A percentile compares a stretch with the other conserved stretches of the same genome.
Evolutionary conservation across 2,888 invertebrate species (phyloP).

Genomic region (Merodon equestris): DNA sequence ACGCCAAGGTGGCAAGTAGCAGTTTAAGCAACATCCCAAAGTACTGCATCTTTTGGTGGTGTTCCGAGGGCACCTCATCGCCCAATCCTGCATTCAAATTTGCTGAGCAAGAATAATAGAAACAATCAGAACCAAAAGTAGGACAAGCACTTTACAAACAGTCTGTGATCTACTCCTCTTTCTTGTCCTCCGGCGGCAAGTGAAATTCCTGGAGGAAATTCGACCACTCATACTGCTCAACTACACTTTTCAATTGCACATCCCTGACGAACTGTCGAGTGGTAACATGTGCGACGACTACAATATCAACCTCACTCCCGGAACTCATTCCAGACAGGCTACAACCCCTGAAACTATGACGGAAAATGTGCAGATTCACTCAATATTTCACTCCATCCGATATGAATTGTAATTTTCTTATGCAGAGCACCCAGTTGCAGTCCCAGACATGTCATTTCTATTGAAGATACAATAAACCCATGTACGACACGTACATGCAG

Average conservation of each 20-base stretch:
- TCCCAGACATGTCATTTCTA: not conserved
- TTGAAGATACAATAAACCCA: not conserved
- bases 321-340: too few species aligned
- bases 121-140: constrained; percentile 6
- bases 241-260: constrained; percentile 29
- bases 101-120: not conserved
- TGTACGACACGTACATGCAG: constrained; percentile 48
- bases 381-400: constrained; percentile 68
- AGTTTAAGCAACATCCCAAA: constrained; percentile 20
- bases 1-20: constrained; percentile 3
- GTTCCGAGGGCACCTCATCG: constrained; percentile 5
- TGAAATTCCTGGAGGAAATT: constrained; percentile 42
- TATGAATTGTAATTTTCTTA: constrained; percentile 66
- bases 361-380: constrained; percentile 69
- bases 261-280: constrained; percentile 32
- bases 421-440: not conserved
- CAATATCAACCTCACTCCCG: constrained; percentile 19
- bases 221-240: constrained; percentile 24
- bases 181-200: constrained; percentile 11
- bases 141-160: constrained; percentile 44
- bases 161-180: constrained; percentile 47
- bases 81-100: constrained; percentile 3
- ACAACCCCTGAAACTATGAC: too few species aligned
- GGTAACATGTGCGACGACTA: constrained; percentile 19
- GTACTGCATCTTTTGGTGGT: too few species aligned